Percentiles rank a stretch among this genome's conserved stretches.
Conservation (phyloP, 2,113 vertebrate genomes). For the Agelaius phoeniceus region DNA sequence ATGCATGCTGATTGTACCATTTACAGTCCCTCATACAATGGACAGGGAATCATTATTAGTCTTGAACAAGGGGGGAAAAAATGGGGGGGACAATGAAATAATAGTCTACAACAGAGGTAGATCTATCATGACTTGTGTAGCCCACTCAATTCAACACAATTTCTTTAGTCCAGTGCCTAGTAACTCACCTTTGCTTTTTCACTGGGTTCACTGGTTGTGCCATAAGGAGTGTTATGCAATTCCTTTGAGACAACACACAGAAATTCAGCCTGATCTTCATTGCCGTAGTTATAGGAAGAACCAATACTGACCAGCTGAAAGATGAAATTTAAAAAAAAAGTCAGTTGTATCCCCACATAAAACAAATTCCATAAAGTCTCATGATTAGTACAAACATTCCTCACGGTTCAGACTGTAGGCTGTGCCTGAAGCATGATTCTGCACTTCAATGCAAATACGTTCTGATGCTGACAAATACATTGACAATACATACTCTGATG, state of each 20-base stretch:
- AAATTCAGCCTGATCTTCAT: conserved; percentile 98
- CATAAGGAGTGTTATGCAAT: conserved; percentile 92
- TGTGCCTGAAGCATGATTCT: conserved; percentile 8
- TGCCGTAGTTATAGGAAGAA: conserved; percentile 99
- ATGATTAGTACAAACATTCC: not conserved
- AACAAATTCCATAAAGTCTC: not conserved
- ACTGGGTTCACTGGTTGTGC: conserved; percentile 91
- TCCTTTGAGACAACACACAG: conserved; percentile 99
- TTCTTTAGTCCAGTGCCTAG: not conserved
- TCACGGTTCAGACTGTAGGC: not conserved
- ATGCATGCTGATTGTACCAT: not conserved
- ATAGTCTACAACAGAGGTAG: not conserved
- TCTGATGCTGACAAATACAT: not conserved
- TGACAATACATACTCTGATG: not conserved
- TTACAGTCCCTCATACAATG: not conserved
- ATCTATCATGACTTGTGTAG: not conserved
- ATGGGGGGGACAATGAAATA: not conserved
- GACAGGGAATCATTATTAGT: not conserved
- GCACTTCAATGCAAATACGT: not conserved
- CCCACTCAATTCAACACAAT: not conserved
- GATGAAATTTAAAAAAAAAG: not conserved
- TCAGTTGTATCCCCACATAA: not conserved
- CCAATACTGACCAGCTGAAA: conserved; percentile 95
- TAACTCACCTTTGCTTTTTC: conserved; percentile 95
- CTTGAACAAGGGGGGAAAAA: not conserved